Conservation (phyloP, 2,113 vertebrate species). For the Pholis gunnellus region DNA sequence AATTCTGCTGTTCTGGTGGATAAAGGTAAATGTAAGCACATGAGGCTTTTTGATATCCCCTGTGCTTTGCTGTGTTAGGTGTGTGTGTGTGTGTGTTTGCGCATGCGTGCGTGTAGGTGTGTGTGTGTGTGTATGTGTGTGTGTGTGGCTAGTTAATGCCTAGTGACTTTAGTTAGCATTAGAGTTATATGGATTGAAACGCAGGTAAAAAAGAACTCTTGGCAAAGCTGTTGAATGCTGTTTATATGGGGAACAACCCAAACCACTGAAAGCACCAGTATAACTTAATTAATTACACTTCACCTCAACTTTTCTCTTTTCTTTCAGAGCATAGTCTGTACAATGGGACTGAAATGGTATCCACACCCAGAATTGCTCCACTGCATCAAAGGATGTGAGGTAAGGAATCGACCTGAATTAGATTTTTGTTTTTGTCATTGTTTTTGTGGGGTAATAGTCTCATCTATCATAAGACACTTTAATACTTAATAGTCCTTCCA, state of each 20-base stretch:
- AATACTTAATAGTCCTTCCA: conserved; percentile 26
- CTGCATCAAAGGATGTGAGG: conserved; percentile 98
- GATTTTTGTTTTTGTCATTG: neutral
- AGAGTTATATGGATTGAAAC: conserved; percentile 11
- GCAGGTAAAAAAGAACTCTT: neutral
- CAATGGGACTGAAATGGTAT: conserved; percentile 95
- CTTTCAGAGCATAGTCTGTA: conserved; percentile 92
- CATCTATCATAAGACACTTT: conserved; percentile 21
- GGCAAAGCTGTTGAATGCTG: neutral
- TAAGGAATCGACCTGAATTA: conserved; percentile 70
- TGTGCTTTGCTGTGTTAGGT: conserved; percentile 10
- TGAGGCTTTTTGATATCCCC: conserved; percentile 24
- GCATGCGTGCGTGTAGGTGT: no score
- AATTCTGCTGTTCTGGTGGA: conserved; percentile 26
- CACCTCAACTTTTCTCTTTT: conserved; percentile 48
- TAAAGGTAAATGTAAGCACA: conserved; percentile 26
- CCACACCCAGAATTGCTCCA: conserved; percentile 92
- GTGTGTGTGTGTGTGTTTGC: neutral
- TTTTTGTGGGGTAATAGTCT: conserved; percentile 25
- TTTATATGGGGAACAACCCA: neutral
- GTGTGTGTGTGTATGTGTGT: neutral
- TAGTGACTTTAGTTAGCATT: conserved; percentile 5
- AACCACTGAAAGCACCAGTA: neutral
- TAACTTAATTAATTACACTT: conserved; percentile 26
- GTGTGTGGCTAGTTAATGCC: neutral